Conservation (phyloP, 1,140 invertebrate species). For the Procambarus virginalis region DNA sequence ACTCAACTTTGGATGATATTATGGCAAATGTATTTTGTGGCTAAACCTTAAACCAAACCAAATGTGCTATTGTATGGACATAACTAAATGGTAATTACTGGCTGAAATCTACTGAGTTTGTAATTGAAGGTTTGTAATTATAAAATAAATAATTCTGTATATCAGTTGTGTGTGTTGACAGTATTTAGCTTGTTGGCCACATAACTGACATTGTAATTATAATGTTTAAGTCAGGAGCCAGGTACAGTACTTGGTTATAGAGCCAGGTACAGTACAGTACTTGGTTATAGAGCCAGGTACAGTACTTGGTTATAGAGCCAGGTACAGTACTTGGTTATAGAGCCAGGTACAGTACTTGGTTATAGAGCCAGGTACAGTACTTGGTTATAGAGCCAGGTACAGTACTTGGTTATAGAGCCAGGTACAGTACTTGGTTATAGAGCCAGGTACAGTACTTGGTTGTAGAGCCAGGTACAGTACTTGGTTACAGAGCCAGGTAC, state of each 20-base stretch:
- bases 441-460: no score
- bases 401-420: no score
- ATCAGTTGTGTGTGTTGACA: neutral
- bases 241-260: neutral
- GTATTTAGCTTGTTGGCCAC: neutral
- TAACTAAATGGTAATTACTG: neutral
- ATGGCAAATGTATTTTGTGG: neutral
- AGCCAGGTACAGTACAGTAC: no score
- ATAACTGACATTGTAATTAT: neutral
- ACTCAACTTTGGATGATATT: neutral
- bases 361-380: no score
- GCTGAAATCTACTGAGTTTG: neutral
- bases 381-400: no score
- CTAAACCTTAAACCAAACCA: neutral
- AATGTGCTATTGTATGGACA: neutral
- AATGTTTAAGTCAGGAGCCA: neutral
- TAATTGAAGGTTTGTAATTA: neutral
- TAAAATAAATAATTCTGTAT: neutral
- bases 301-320: no score
- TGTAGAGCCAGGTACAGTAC: no score
- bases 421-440: no score
- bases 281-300: no score
- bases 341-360: no score
- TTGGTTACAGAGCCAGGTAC: no score
- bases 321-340: no score